phyloP scores from a whole-genome alignment of 1,140 invertebrate species.

The Lamellibrachia luymesi region DNA sequence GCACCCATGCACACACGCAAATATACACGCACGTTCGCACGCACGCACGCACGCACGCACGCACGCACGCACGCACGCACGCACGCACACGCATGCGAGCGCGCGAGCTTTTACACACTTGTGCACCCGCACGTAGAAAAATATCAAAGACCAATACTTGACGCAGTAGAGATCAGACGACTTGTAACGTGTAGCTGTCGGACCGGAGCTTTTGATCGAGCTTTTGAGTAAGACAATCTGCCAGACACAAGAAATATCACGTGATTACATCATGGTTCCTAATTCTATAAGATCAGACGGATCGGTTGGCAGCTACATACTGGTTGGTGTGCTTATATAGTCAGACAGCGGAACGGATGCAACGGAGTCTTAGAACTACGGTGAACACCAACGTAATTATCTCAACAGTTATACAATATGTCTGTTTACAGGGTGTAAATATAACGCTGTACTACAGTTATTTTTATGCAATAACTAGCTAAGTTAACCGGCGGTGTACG shows the following conservation, averaged over 20 bases:
- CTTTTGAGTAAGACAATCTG: background rate
- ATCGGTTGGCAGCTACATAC: background rate
- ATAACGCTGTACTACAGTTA: too few relatives aligned
- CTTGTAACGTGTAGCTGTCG: background rate
- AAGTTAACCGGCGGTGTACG: too few relatives aligned
- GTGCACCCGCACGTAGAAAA: background rate
- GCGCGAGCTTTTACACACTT: background rate
- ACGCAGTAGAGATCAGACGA: background rate
- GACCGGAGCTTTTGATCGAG: background rate
- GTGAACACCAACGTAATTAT: too few relatives aligned
- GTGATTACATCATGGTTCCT: background rate
- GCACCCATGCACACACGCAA: background rate
- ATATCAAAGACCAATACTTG: background rate
- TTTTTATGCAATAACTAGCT: too few relatives aligned
- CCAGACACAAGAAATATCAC: background rate
- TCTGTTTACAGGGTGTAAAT: too few relatives aligned
- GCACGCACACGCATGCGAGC: background rate
- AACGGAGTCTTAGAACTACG: too few relatives aligned
- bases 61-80: background rate
- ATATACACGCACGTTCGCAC: background rate
- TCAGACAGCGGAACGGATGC: too few relatives aligned
- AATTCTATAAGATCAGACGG: background rate
- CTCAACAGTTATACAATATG: too few relatives aligned
- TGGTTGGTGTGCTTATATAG: too few relatives aligned
- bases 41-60: background rate